Evolutionary conservation across 2,113 vertebrate genomes (phyloP).

Genomic region (Podocnemis expansa): DNA sequence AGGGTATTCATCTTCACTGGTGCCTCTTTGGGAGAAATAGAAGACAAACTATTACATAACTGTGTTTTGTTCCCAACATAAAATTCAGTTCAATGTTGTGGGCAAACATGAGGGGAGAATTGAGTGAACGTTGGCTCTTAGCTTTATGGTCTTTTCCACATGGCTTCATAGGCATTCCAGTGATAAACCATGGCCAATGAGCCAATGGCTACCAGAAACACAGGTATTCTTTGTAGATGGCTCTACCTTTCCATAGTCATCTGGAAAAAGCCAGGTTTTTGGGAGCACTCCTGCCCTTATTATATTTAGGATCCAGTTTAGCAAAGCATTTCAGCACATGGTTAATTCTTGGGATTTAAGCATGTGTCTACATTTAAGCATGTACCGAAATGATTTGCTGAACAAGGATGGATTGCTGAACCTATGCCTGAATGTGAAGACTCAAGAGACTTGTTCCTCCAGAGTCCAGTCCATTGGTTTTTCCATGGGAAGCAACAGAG

Average conservation of each 20-base stretch:
- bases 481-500: rapidly evolving
- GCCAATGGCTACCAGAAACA: neutral
- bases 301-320: neutral
- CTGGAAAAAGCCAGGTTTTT: neutral
- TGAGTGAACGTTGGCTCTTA: neutral
- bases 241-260: neutral
- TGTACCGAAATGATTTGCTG: neutral
- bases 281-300: neutral
- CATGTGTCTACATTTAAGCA: neutral
- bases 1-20: neutral
- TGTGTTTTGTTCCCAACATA: neutral
- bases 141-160: rapidly evolving
- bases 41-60: neutral
- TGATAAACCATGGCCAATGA: neutral
- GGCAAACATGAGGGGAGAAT: rapidly evolving
- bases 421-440: neutral
- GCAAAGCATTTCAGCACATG: neutral
- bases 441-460: neutral
- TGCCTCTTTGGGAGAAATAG: neutral
- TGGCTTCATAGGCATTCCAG: neutral
- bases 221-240: too few species aligned
- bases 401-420: neutral
- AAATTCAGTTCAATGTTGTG: neutral
- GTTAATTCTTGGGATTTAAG: neutral
- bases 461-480: neutral